Conservation (phyloP, 2,113 vertebrate genomes). For the Anhinga anhinga region DNA sequence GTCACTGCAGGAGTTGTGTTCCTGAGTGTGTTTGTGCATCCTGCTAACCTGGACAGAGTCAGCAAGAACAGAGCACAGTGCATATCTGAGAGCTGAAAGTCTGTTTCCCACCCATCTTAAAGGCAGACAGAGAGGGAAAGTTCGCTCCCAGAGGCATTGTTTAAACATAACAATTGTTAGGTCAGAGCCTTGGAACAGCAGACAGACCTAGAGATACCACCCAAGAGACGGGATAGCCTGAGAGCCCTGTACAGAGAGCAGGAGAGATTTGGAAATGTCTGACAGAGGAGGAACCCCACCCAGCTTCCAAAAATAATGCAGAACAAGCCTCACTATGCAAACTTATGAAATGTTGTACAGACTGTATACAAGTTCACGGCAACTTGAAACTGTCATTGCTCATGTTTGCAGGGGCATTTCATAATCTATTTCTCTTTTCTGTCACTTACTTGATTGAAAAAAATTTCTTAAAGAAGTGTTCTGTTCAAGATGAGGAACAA, state of each 20-base stretch:
- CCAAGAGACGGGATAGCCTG: neutral
- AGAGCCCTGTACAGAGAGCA: neutral
- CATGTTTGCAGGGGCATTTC: neutral
- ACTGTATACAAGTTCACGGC: neutral
- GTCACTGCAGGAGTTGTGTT: neutral
- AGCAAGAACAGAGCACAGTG: neutral
- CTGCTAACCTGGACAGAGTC: conserved; percentile 6
- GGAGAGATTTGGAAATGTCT: neutral
- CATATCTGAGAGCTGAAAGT: neutral
- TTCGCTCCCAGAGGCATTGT: neutral
- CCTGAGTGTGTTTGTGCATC: neutral
- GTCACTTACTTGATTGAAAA: neutral
- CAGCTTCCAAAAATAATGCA: conserved; percentile 40
- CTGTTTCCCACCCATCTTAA: neutral
- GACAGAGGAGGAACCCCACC: neutral
- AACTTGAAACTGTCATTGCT: neutral
- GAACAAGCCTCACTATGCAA: neutral
- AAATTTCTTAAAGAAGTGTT: neutral
- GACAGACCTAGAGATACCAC: conserved; percentile 4
- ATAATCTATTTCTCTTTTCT: neutral
- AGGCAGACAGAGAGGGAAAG: neutral
- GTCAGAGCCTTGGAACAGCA: conserved; percentile 15
- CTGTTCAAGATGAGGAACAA: neutral
- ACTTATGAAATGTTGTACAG: neutral
- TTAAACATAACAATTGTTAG: conserved; percentile 1